These are phyloP conservation scores for Pandemis cinnamomeana DNA, from an alignment of 2,888 invertebrate genomes.

Conservation along the genomic window DNA sequence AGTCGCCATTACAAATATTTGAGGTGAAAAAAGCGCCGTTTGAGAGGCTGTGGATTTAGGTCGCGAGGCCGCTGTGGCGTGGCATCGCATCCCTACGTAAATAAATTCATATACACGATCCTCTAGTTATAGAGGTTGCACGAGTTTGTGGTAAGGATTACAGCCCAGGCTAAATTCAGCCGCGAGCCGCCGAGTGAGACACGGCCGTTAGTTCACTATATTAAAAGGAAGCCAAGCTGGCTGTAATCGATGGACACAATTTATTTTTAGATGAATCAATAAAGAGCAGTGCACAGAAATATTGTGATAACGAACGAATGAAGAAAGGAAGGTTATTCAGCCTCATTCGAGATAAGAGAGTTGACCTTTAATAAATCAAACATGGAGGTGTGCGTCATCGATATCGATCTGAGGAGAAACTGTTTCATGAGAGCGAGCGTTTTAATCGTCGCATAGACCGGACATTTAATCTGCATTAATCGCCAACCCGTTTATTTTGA, in stretches of 20 bases:
- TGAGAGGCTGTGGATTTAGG: conserved; percentile 56
- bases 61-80: conserved; percentile 64
- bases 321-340: conserved; percentile 6
- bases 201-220: conserved; percentile 19
- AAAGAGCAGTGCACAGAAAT: conserved; percentile 43
- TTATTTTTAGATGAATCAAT: conserved; percentile 53
- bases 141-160: conserved; percentile 42
- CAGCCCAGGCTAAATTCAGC: conserved; percentile 39
- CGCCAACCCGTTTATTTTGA: conserved; percentile 1
- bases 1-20: conserved; percentile 34
- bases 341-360: conserved; percentile 1
- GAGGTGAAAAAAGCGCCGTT: conserved; percentile 32
- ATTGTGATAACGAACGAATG: neutral
- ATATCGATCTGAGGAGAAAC: conserved; percentile 57
- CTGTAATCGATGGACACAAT: conserved; percentile 17
- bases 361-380: conserved; percentile 46
- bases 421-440: conserved; percentile 53
- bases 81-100: conserved; percentile 63
- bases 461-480: conserved; percentile 20
- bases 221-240: conserved; percentile 23
- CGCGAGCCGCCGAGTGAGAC: conserved; percentile 26
- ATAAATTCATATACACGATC: conserved; percentile 65
- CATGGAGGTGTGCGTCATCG: conserved; percentile 60
- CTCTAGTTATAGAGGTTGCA: conserved; percentile 61
- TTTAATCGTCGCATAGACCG: conserved; percentile 45